A percentile compares a stretch with the other conserved stretches of the same genome.
Conservation (phyloP, 1,140 invertebrate genomes). For the Drosophila serrata region DNA sequence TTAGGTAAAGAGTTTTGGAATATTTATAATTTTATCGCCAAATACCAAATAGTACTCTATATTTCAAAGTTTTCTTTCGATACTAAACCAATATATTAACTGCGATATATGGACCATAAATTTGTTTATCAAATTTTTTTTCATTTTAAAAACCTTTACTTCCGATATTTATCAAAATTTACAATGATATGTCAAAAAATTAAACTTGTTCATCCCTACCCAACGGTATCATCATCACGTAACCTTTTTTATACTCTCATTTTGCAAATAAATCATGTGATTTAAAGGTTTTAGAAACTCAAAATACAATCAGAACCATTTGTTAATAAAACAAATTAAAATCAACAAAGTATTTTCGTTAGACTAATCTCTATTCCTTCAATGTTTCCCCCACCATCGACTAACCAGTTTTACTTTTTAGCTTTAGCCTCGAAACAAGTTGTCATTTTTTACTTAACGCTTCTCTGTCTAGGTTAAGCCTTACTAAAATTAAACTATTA, state of each 20-base stretch:
- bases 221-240: not conserved
- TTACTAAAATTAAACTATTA: not conserved
- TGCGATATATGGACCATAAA: no score
- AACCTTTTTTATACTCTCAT: not conserved
- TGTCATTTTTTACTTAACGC: not conserved
- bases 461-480: slow-evolving; percentile 2
- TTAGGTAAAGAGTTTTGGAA: no score
- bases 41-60: no score
- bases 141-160: no score
- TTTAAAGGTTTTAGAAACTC: slow-evolving; percentile 3
- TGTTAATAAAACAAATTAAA: not conserved
- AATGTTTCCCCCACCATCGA: not conserved
- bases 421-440: not conserved
- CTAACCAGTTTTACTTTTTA: slow-evolving; percentile 13
- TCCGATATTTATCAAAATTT: not conserved
- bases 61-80: no score
- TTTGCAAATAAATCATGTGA: slow-evolving; percentile 9
- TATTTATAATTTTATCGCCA: no score
- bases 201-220: not conserved
- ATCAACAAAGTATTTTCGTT: not conserved
- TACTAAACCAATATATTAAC: no score
- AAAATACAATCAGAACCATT: not conserved
- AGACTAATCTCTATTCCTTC: not conserved
- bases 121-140: not conserved
- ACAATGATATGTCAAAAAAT: no score